Percentiles rank a stretch among this genome's conserved stretches.
These are phyloP conservation scores for Torymus aiolomorphi DNA, from an alignment of 2,888 invertebrate species.

Conservation along the genomic window DNA sequence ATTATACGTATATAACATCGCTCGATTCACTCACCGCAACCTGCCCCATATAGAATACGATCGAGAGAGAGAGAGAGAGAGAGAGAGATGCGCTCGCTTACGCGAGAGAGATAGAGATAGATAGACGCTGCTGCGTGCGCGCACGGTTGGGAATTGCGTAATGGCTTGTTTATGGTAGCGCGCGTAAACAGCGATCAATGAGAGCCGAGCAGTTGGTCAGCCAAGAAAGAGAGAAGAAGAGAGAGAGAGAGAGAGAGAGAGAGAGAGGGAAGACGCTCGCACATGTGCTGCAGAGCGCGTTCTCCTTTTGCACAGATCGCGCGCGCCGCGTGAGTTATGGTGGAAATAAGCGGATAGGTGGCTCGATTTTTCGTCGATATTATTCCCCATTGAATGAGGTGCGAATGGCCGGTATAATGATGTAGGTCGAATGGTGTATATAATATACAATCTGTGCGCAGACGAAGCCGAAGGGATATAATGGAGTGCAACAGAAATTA, in stretches of 20 bases:
- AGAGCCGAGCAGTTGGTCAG: constrained; percentile 56
- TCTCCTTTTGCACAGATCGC: too few relatives aligned
- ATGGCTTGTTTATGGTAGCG: constrained; percentile 69
- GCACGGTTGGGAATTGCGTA: constrained; percentile 63
- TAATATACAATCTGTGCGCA: too few relatives aligned
- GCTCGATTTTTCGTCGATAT: too few relatives aligned
- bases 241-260: constrained; percentile 21
- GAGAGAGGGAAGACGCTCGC: neutral
- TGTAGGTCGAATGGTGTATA: too few relatives aligned
- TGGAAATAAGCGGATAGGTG: too few relatives aligned
- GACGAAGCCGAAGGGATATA: too few relatives aligned
- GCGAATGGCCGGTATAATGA: too few relatives aligned
- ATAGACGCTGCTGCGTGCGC: neutral
- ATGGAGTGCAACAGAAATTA: too few relatives aligned
- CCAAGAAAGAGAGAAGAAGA: constrained; percentile 8
- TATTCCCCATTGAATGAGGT: too few relatives aligned
- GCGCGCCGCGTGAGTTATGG: too few relatives aligned
- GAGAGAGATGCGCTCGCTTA: neutral
- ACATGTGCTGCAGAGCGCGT: too few relatives aligned
- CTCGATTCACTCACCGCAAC: neutral
- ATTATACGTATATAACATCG: neutral
- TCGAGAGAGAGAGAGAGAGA: neutral
- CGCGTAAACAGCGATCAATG: constrained; percentile 70
- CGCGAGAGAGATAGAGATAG: neutral
- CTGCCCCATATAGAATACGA: neutral